These are phyloP conservation scores for Dicerorhinus sumatrensis DNA, from an alignment of 2,113 vertebrate genomes.

Conservation along the genomic window DNA sequence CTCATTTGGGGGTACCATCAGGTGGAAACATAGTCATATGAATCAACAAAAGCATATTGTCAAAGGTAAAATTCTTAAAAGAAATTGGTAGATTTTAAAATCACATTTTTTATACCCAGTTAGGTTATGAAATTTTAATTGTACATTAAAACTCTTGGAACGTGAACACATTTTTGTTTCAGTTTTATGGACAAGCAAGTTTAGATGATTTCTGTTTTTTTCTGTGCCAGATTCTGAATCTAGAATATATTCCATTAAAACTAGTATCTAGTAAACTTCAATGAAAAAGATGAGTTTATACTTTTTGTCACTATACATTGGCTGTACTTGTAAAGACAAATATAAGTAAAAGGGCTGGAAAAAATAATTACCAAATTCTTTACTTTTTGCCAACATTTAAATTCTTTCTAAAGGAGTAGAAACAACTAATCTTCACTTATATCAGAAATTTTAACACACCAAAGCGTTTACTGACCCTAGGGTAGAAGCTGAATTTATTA, in stretches of 20 bases:
- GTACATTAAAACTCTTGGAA: background rate
- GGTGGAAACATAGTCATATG: background rate
- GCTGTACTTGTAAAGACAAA: slow-evolving; percentile 3
- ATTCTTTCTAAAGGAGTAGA: slow-evolving; percentile 15
- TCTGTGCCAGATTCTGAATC: background rate
- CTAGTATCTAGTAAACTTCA: background rate
- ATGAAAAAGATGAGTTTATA: background rate
- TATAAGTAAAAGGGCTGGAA: background rate
- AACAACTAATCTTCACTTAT: background rate
- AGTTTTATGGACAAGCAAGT: background rate
- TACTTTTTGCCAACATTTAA: slow-evolving; percentile 27
- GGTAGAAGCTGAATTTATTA: slow-evolving; percentile 50
- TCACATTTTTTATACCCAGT: background rate
- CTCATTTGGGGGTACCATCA: background rate
- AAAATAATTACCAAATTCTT: background rate
- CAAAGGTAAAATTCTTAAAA: background rate
- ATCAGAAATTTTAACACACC: slow-evolving; percentile 10
- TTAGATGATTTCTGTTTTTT: background rate
- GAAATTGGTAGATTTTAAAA: background rate
- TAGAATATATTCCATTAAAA: slow-evolving; percentile 7
- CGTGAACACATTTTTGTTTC: background rate
- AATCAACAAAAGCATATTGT: background rate
- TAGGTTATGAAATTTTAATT: background rate
- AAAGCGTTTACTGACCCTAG: slow-evolving; percentile 3
- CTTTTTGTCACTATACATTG: background rate